A percentile compares a stretch with the other conserved stretches of the same genome.
Conservation (phyloP, 2,113 vertebrate genomes). For the Sceloporus tristichus region DNA sequence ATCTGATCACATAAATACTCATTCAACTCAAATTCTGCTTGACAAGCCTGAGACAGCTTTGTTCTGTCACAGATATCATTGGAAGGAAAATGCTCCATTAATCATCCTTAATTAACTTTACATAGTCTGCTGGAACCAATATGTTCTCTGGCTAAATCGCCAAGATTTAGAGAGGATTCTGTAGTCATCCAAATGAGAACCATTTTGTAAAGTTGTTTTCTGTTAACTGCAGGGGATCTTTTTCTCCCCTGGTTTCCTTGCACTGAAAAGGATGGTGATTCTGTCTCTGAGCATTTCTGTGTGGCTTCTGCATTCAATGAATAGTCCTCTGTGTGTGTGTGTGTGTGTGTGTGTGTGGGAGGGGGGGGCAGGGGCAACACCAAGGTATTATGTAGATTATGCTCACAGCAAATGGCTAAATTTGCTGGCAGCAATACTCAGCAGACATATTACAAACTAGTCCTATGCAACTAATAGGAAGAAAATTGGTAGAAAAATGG, state of each 20-base stretch:
- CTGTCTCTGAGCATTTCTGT: slow-evolving; percentile 4
- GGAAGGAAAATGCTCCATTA: slow-evolving; percentile 97
- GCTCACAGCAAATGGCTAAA: not conserved
- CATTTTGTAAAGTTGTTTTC: slow-evolving; percentile 80
- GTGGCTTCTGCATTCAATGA: slow-evolving; percentile 8
- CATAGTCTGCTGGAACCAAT: slow-evolving; percentile 91
- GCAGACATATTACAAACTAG: not conserved
- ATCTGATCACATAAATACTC: slow-evolving; percentile 99
- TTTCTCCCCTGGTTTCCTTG: slow-evolving; percentile 77
- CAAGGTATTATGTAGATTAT: not conserved
- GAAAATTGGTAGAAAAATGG: not conserved
- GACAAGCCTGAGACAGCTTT: slow-evolving; percentile 99
- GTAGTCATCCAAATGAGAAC: slow-evolving; percentile 85
- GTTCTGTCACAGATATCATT: slow-evolving; percentile 99
- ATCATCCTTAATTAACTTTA: slow-evolving; percentile 99
- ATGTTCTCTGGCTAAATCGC: slow-evolving; percentile 86
- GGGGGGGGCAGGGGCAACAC: not conserved
- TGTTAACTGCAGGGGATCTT: slow-evolving; percentile 81
- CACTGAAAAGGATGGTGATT: slow-evolving; percentile 74
- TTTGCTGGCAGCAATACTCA: slow-evolving; percentile 4
- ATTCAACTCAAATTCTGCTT: slow-evolving; percentile 99
- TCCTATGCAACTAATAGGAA: not conserved
- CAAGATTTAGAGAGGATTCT: slow-evolving; percentile 86
- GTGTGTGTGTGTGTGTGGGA: no score
- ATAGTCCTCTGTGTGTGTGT: not conserved